Evolutionary conservation across 2,113 vertebrate species (phyloP).

Genomic region (Cyanoramphus novaezelandiae): DNA sequence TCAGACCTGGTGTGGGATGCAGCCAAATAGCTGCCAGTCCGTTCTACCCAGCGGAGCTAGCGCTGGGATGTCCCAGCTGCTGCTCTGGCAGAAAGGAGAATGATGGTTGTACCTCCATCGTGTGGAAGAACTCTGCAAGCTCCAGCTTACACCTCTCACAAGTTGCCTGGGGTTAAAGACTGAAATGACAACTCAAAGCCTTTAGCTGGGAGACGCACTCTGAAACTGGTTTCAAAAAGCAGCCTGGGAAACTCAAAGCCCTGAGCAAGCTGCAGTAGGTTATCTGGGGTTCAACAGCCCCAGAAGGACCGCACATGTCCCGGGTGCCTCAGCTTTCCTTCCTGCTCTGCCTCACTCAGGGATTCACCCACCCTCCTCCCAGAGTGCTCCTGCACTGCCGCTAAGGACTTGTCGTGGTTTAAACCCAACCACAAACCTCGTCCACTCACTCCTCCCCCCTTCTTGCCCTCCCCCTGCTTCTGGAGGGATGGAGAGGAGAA

Average conservation of each 20-base stretch:
- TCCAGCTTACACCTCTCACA: neutral
- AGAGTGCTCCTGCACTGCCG: neutral
- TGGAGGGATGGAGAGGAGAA: too few species aligned
- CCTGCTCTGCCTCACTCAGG: neutral
- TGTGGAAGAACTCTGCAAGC: neutral
- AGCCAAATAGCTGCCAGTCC: neutral
- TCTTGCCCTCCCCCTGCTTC: too few species aligned
- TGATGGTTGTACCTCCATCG: neutral
- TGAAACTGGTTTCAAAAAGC: neutral
- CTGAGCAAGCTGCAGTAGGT: neutral
- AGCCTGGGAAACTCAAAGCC: neutral
- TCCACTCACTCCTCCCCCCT: too few species aligned
- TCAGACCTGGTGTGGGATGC: neutral
- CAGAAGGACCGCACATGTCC: fast-evolving
- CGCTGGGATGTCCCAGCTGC: neutral
- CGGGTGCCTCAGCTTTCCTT: neutral
- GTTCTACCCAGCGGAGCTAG: neutral
- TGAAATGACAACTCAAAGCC: neutral
- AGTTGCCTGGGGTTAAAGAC: neutral
- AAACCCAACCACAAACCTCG: too few species aligned
- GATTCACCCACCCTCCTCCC: neutral
- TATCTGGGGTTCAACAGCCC: neutral
- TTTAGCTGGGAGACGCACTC: neutral
- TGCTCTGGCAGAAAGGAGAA: neutral
- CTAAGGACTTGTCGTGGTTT: neutral